phyloP scores from a whole-genome alignment of 2,113 vertebrate species.

The Pachypanchax playfairii region DNA sequence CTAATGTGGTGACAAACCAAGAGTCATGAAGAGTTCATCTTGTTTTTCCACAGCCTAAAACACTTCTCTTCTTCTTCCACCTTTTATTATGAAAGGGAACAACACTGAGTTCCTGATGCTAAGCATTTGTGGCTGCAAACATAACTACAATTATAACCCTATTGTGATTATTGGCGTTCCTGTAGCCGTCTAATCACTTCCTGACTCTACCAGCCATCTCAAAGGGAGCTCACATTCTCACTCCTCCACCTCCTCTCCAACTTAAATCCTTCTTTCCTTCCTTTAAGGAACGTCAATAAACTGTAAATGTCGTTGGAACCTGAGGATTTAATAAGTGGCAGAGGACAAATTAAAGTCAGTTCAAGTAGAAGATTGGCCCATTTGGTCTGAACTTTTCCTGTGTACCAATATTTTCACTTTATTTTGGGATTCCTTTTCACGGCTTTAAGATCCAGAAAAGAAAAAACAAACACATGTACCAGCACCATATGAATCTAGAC shows the following conservation, averaged over 20 bases:
- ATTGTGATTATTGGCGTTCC: slow-evolving; percentile 72
- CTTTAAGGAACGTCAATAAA: slow-evolving; percentile 11
- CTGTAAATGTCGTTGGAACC: slow-evolving; percentile 27
- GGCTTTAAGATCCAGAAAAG: too few species aligned
- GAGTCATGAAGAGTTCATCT: background rate
- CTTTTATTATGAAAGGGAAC: slow-evolving; percentile 61
- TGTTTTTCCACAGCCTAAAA: slow-evolving; percentile 11
- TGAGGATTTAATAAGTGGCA: slow-evolving; percentile 11
- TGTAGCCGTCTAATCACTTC: slow-evolving; percentile 74
- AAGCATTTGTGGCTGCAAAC: slow-evolving; percentile 67
- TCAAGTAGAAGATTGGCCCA: too few species aligned
- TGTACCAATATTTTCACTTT: too few species aligned
- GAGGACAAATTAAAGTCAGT: slow-evolving; percentile 12
- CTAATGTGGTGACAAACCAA: background rate
- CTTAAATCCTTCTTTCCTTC: slow-evolving; percentile 39
- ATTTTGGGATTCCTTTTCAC: too few species aligned
- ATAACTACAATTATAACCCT: slow-evolving; percentile 66
- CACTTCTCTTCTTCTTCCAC: slow-evolving; percentile 19
- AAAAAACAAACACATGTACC: too few species aligned
- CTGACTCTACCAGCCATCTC: slow-evolving; percentile 57
- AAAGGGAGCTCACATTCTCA: slow-evolving; percentile 37
- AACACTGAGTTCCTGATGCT: slow-evolving; percentile 59
- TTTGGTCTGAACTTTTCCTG: too few species aligned
- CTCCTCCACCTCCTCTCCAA: slow-evolving; percentile 42
- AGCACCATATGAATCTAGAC: too few species aligned